phyloP scores from a whole-genome alignment of 2,797 vertebrate genomes.

The Netta rufina region DNA sequence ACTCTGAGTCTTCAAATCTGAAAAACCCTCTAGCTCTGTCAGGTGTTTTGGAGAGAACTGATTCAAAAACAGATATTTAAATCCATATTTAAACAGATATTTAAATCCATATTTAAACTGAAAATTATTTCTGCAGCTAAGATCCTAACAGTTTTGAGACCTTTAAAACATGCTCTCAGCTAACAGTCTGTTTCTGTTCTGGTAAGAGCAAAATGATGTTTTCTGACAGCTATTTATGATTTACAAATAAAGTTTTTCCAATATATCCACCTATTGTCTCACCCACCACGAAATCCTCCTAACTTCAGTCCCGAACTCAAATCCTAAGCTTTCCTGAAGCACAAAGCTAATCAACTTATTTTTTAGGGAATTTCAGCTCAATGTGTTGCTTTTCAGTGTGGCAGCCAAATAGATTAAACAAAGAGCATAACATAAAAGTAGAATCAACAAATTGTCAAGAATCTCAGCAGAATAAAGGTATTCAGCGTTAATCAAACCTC shows the following conservation, averaged over 20 bases:
- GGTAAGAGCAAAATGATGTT: neutral
- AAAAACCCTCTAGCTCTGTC: neutral
- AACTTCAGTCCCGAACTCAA: neutral
- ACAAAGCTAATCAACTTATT: neutral
- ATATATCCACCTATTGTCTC: neutral
- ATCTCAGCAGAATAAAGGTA: neutral
- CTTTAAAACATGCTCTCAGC: neutral
- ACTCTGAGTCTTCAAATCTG: neutral
- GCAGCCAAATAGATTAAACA: neutral
- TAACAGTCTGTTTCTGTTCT: neutral
- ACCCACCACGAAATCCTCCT: neutral
- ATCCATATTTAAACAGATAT: neutral
- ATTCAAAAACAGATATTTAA: neutral
- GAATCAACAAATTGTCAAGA: neutral
- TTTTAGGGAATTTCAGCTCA: neutral
- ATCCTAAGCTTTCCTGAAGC: neutral
- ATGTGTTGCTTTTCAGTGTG: neutral
- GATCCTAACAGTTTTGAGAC: neutral
- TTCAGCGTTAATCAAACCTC: neutral
- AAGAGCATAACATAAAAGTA: neutral
- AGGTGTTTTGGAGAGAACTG: neutral
- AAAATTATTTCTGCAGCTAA: neutral
- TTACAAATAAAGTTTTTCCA: neutral
- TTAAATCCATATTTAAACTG: rapidly evolving
- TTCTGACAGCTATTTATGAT: neutral